These are phyloP conservation scores for Hylyphantes graminicola DNA, from an alignment of 1,140 invertebrate genomes.

Conservation along the genomic window DNA sequence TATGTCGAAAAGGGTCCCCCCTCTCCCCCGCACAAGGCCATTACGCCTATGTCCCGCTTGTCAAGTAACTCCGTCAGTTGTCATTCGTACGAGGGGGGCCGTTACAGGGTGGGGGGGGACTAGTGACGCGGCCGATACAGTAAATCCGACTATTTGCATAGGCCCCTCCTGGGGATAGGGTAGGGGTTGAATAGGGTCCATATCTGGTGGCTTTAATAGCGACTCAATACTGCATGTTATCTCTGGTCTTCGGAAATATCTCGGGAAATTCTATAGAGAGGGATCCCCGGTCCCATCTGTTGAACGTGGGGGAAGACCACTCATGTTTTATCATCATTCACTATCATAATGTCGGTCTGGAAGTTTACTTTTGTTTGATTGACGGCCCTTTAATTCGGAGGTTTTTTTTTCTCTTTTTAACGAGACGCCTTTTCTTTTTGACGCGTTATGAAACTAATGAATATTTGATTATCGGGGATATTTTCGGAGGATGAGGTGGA, in stretches of 20 bases:
- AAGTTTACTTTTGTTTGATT: constrained; percentile 55
- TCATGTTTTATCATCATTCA: constrained; percentile 51
- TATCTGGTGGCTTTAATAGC: constrained; percentile 59
- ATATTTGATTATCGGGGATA: no score
- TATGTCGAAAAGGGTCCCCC: not conserved
- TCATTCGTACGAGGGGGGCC: constrained; percentile 38
- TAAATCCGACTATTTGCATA: constrained; percentile 59
- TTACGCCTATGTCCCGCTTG: constrained; percentile 41
- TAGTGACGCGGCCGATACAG: constrained; percentile 53
- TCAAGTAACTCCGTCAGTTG: constrained; percentile 57
- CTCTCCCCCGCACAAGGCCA: constrained; percentile 48
- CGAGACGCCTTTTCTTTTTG: not conserved
- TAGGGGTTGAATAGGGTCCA: constrained; percentile 48
- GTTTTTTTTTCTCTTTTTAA: not conserved
- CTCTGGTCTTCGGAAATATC: constrained; percentile 49
- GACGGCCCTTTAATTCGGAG: constrained; percentile 35
- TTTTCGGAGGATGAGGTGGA: no score
- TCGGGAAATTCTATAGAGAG: constrained; percentile 49
- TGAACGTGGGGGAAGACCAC: constrained; percentile 29
- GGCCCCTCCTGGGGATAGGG: constrained; percentile 26
- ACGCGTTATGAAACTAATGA: no score
- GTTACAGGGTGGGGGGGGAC: constrained; percentile 2
- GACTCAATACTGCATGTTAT: constrained; percentile 58
- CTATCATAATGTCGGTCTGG: constrained; percentile 40
- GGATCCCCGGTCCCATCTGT: constrained; percentile 46